Evolutionary conservation across 1,140 invertebrate species (phyloP).

Genomic region (Coboldia fuscipes): DNA sequence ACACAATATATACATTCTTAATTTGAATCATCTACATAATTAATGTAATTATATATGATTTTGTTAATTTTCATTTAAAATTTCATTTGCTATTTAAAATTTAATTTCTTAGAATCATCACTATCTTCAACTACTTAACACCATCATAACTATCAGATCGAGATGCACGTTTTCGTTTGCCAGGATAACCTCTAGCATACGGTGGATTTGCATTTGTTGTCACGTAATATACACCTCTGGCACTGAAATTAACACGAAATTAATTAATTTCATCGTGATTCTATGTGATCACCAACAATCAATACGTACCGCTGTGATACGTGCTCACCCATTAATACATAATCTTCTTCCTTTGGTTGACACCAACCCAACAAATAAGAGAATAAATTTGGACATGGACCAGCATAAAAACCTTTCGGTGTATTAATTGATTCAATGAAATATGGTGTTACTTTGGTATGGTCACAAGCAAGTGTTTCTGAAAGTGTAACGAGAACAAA

Average conservation of each 20-base stretch:
- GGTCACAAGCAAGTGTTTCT: slow-evolving; percentile 71
- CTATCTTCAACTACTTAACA: slow-evolving; percentile 18
- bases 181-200: slow-evolving; percentile 60
- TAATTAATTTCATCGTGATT: not conserved
- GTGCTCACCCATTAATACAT: slow-evolving; percentile 66
- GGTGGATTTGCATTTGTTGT: slow-evolving; percentile 64
- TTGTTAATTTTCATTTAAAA: not conserved
- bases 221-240: slow-evolving; percentile 62
- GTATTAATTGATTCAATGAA: slow-evolving; percentile 70
- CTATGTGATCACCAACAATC: not conserved
- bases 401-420: slow-evolving; percentile 55
- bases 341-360: slow-evolving; percentile 47
- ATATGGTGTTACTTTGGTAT: slow-evolving; percentile 70
- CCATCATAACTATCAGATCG: slow-evolving; percentile 5
- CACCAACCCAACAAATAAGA: slow-evolving; percentile 65
- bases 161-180: slow-evolving; percentile 30
- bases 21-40: too few species aligned
- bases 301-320: slow-evolving; percentile 40
- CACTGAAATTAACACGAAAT: slow-evolving; percentile 27
- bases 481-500: too few species aligned
- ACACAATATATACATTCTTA: too few species aligned
- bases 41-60: not conserved
- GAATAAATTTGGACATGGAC: slow-evolving; percentile 55
- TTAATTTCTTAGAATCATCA: slow-evolving; percentile 25
- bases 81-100: slow-evolving; percentile 23